Evolutionary conservation across 2,113 vertebrate genomes (phyloP), one percentile per base, ranked within the genome.

Genomic region (Cynopterus brachyotis): DNA sequence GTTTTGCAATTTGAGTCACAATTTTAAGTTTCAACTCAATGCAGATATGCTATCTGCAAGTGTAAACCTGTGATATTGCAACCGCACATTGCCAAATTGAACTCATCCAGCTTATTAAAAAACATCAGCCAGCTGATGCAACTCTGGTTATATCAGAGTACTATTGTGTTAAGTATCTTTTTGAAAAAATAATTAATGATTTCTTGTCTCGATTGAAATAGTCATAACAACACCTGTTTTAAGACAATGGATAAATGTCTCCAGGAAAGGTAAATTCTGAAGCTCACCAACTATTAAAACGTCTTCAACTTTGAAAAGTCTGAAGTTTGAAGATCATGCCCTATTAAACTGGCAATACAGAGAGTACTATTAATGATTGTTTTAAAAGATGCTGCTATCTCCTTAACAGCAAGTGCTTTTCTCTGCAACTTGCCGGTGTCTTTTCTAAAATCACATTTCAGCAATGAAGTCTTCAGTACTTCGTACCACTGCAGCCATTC

Each of bases 191-290:
- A 89, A 69, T 64, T 6, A 15, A 12, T 37, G 80, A 76, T 66
- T 84, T 88, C 80, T 92, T 82, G 28, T 70, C 69, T 89, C 55
- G 12, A 28, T 35, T 73, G 78, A 96, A 91, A 89, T 17, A 89
- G 30, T 78, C 53, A 37, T 40, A 78, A 83, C 12, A 81, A 64
- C 20, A 80, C 30, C 75, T 80, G 17, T 28, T 13, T 95, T 85
- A 80, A 81, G 76, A 78, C 7, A 17, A 17, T 28, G 47, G 64
- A 12, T 50, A 55, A 85, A 64, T 64, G 32, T 30, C 60, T 73
- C 20, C 11, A 88, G 59, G 57, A 40, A 96, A 88, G 70, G 26
- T 55, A 69, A 73, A 66, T 76, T 59, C 83, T 66, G 53, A 6
- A 64, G 60, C n/a, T 95, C 53, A 70, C 45, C 15, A 28, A 0